Base-by-base conservation (phyloP, 2,113 vertebrate species). In the Mirounga angustirostris region DNA sequence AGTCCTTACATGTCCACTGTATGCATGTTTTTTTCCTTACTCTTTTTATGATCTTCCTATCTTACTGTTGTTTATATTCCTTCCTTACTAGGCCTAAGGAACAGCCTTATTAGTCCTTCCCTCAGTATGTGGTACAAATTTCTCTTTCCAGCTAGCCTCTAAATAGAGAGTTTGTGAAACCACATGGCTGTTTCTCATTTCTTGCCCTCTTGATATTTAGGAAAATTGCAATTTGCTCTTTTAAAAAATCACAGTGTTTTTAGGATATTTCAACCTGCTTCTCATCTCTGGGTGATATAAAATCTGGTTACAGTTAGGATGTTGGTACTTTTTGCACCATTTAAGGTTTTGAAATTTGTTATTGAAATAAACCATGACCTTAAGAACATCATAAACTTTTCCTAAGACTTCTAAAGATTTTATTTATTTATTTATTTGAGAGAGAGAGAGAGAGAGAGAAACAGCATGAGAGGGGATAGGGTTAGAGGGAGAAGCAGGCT, bases 141-240 rank as follows among this genome's bases (percentile, higher is more conserved):
- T 89, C 83, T 80, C 46, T 91, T 95, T 84, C 76, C 84, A 84
- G 52, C 58, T 92, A 81, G 69, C 84, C 71, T 97, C 92, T 95
- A 82, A 98, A 91, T 84, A 92, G 89, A 92, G 91, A 97, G 95
- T 95, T 96, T 96, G 83, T 94, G 88, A 97, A 98, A 95, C 97
- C 97, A 91, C 96, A 97, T 95, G 83, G 93, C 98, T 98, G 97
- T 94, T 98, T 98, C 95, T 98, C 96, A 98, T 98, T 98, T 98
- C 93, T 98, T 98, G 97, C 97, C 80, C 90, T 97, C 96, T 97
- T 98, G 96, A 97, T 98, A 98, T 97, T 98, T 98, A 98, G 96
- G 96, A 97, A 98, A 98, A 97, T 97, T 71, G 40, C 63, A 97
- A 97, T 98, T 97, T 98, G 97, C 90, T 97, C 82, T 98, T 97